Conservation (phyloP, 1,140 invertebrate species). For the Heliconius eleuchia region DNA sequence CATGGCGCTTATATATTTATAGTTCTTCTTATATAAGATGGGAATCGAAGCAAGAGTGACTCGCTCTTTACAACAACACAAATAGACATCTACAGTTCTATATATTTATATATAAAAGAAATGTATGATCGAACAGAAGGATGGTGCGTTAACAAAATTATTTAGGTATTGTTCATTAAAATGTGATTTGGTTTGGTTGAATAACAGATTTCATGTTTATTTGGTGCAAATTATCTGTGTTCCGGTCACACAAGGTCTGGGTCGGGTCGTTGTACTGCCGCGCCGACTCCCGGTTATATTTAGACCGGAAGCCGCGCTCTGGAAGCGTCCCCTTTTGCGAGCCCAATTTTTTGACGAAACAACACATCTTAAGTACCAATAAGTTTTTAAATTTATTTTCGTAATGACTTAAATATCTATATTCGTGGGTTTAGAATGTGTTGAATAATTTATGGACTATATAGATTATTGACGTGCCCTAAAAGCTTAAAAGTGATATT, state of each 20-base stretch:
- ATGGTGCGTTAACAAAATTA: background rate
- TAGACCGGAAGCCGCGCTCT: constrained; percentile 59
- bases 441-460: background rate
- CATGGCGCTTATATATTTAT: background rate
- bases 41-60: background rate
- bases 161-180: background rate
- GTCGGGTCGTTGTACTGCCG: constrained; percentile 59
- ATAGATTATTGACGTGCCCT: background rate
- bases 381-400: background rate
- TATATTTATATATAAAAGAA: background rate
- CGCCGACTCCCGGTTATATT: constrained; percentile 61
- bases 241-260: constrained; percentile 63
- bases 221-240: constrained; percentile 42
- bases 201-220: background rate
- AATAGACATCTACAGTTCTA: too few species aligned
- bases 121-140: background rate
- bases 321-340: constrained; percentile 50
- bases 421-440: background rate
- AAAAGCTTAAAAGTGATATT: background rate
- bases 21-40: background rate
- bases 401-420: background rate
- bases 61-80: too few species aligned
- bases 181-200: background rate
- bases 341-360: constrained; percentile 35
- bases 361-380: background rate